A percentile compares a stretch with the other conserved stretches of the same genome.
Conservation (phyloP, 1,140 invertebrate genomes). For the Phocides pigmalion region DNA sequence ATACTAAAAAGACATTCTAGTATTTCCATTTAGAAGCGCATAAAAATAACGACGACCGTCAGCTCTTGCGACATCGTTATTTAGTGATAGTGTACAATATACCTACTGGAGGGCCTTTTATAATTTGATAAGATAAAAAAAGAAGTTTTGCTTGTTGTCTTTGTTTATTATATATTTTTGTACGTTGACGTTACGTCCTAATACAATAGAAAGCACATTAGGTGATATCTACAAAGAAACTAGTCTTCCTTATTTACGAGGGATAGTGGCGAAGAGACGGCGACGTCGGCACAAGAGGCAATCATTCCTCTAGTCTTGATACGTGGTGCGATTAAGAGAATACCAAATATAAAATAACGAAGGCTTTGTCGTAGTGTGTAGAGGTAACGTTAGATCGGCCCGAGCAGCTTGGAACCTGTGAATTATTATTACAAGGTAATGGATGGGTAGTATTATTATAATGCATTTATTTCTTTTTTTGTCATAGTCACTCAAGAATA, state of each 20-base stretch:
- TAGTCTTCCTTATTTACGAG: slow-evolving; percentile 81
- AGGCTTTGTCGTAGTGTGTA: slow-evolving; percentile 77
- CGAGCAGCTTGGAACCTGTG: slow-evolving; percentile 78
- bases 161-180: slow-evolving; percentile 81
- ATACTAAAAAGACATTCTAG: slow-evolving; percentile 72
- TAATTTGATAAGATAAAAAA: slow-evolving; percentile 72
- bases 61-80: slow-evolving; percentile 47
- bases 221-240: slow-evolving; percentile 79
- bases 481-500: slow-evolving; percentile 82
- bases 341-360: slow-evolving; percentile 83
- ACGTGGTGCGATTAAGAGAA: slow-evolving; percentile 80
- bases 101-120: slow-evolving; percentile 74
- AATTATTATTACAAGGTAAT: slow-evolving; percentile 73
- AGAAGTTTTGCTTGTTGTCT: slow-evolving; percentile 74
- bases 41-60: slow-evolving; percentile 47
- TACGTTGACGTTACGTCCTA: slow-evolving; percentile 62
- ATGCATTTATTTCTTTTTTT: slow-evolving; percentile 83
- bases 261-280: slow-evolving; percentile 56
- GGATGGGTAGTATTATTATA: slow-evolving; percentile 81
- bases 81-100: slow-evolving; percentile 73
- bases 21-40: slow-evolving; percentile 60
- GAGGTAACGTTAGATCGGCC: slow-evolving; percentile 63
- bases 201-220: slow-evolving; percentile 74
- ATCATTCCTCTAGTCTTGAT: slow-evolving; percentile 83
- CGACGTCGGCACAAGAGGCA: slow-evolving; percentile 71